Evolutionary conservation across 2,797 vertebrate genomes (phyloP).

Genomic region (Echiichthys vipera): DNA sequence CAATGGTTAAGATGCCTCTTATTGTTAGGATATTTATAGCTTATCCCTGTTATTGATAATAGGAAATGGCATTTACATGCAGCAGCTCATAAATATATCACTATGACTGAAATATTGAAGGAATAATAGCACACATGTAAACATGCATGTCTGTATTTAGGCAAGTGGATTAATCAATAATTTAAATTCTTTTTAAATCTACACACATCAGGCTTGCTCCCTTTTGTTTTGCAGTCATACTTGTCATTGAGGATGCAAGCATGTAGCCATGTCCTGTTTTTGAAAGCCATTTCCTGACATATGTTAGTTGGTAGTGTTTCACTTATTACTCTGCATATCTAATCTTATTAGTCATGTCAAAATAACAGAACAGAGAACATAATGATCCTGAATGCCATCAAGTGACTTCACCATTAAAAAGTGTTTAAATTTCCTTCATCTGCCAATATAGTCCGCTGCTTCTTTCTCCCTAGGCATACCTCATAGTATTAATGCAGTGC

Average conservation of each 20-base stretch:
- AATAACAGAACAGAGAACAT: background rate
- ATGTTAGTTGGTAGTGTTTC: background rate
- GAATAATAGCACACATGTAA: conserved; percentile 26
- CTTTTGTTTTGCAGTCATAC: conserved; percentile 6
- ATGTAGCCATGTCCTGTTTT: background rate
- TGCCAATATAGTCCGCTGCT: background rate
- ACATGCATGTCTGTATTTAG: conserved; percentile 17
- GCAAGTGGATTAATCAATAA: conserved; percentile 39
- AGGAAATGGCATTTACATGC: conserved; percentile 48
- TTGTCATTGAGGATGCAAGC: background rate
- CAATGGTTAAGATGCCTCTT: conserved; percentile 27
- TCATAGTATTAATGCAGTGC: background rate
- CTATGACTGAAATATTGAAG: conserved; percentile 37
- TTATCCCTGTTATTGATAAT: conserved; percentile 30
- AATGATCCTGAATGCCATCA: conserved; percentile 11
- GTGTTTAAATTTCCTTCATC: too few species aligned
- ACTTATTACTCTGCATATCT: background rate
- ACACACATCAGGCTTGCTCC: background rate
- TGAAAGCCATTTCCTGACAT: background rate
- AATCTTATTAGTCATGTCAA: background rate
- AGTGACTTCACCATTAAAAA: background rate
- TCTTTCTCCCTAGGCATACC: background rate
- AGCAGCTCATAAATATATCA: conserved; percentile 51
- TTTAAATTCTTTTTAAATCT: conserved; percentile 7
- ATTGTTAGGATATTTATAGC: conserved; percentile 41